These are phyloP conservation scores for Coilia nasus DNA, from an alignment of 2,797 vertebrate genomes.

Conservation along the genomic window DNA sequence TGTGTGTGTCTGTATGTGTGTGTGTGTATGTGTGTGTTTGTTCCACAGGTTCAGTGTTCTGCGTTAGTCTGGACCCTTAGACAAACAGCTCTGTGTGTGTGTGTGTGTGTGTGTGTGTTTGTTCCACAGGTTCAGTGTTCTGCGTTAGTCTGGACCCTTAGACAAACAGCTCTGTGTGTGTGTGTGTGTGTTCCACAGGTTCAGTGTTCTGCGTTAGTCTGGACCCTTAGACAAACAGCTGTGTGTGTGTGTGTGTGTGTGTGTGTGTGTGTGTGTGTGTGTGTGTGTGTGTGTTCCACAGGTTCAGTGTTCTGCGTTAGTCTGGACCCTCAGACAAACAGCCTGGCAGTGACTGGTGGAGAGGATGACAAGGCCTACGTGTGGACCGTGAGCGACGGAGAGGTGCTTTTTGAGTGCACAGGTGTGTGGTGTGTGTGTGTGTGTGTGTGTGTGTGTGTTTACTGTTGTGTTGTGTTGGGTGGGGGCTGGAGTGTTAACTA, in stretches of 20 bases:
- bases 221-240: too few relatives aligned
- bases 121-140: too few relatives aligned
- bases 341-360: slow-evolving; percentile 87
- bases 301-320: slow-evolving; percentile 94
- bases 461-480: neutral
- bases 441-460: neutral
- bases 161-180: too few relatives aligned
- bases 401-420: slow-evolving; percentile 88
- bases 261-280: too few relatives aligned
- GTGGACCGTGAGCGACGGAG: slow-evolving; percentile 89
- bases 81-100: too few relatives aligned
- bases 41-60: too few relatives aligned
- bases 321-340: slow-evolving; percentile 88
- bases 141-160: too few relatives aligned
- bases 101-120: neutral
- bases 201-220: too few relatives aligned
- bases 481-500: neutral
- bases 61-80: too few relatives aligned
- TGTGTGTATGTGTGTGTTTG: too few relatives aligned
- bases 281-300: slow-evolving; percentile 52
- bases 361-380: slow-evolving; percentile 94
- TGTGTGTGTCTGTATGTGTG: neutral
- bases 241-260: too few relatives aligned
- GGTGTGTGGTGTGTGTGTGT: slow-evolving; percentile 69
- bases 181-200: too few relatives aligned